A percentile compares a stretch with the other conserved stretches of the same genome.
Evolutionary conservation across 2,888 invertebrate species (phyloP).

Genomic region (Pterostichus niger): DNA sequence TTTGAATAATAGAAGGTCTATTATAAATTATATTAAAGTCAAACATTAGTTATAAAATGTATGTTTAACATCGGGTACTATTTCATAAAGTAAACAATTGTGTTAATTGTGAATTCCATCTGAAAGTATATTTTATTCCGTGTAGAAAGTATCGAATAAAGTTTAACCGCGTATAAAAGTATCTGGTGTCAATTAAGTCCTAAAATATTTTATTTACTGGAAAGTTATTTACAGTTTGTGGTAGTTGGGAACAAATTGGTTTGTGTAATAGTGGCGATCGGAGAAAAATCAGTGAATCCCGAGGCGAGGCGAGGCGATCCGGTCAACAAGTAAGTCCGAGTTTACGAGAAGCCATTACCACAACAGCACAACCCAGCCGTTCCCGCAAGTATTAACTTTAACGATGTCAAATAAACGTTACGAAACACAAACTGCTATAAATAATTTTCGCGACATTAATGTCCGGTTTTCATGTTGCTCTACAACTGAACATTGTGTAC

Average conservation of each 20-base stretch:
- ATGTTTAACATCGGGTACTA: no score
- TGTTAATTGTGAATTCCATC: no score
- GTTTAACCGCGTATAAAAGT: neutral
- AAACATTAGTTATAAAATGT: no score
- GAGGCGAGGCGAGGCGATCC: neutral
- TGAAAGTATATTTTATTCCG: no score
- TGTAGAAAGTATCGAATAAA: neutral
- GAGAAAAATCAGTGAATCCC: slow-evolving; percentile 34
- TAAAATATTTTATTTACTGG: slow-evolving; percentile 33
- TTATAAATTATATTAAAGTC: no score
- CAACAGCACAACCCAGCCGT: neutral
- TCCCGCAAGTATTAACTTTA: slow-evolving; percentile 53
- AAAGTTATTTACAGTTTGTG: neutral
- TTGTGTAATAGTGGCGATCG: slow-evolving; percentile 22
- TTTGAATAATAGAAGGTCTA: no score
- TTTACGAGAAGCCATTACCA: slow-evolving; percentile 48
- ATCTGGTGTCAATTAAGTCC: slow-evolving; percentile 32
- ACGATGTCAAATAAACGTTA: slow-evolving; percentile 55
- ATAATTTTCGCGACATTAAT: slow-evolving; percentile 57
- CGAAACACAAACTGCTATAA: slow-evolving; percentile 57
- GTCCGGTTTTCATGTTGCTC: slow-evolving; percentile 36
- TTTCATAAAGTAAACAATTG: no score
- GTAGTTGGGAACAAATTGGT: slow-evolving; percentile 46
- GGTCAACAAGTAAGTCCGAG: slow-evolving; percentile 49
- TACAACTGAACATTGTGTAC: slow-evolving; percentile 24